Base-by-base conservation (phyloP, 2,888 invertebrate species). In the Tubulanus polymorphus region DNA sequence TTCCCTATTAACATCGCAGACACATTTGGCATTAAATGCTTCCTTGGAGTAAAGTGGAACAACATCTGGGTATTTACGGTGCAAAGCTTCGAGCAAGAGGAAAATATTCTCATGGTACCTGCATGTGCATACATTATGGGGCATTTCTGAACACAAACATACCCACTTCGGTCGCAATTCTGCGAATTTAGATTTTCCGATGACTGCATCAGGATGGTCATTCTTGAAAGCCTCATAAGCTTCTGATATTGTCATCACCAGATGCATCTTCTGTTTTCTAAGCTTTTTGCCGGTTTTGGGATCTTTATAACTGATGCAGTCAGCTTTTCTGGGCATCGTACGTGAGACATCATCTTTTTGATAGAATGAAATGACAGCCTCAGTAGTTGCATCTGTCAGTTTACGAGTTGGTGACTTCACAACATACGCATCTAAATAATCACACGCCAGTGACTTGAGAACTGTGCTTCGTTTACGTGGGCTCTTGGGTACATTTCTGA, bases 51-150 rank as follows among this genome's bases (percentile, higher is more conserved):
- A 54, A n/a, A 48, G 30, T n/a, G 49, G 48, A n/a, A 53, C 15
- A 18, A 23, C 18, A 15, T 41, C 45, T 10, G 50, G 54, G 20
- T 10, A 37, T 23, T 51, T 50, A 15, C 27, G 26, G n/a, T 54
- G 37, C 29, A 53, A 32, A 15, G 48, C 23, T 53, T 53, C 53
- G 15, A 56, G 47, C 18, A 55, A 27, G 18, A 56, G 53, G 10
- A 35, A 49, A 15, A 54, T 35, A 49, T 56, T 56, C n/a, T 28
- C 46, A 35, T 56, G 56, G 35, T 56, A 56, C 20, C 12, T 10
- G 32, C 56, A 56, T 6, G 25, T 48, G 25, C 56, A 56, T 12
- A 56, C 49, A 26, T 53, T 53, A 37, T 56, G 53, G 5, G 52
- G 51, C 35, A 29, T 53, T 29, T 27, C 18, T 15, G 53, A 37